These are phyloP conservation scores for Agonopterix arenella DNA, from an alignment of 2,888 invertebrate species.

Conservation along the genomic window DNA sequence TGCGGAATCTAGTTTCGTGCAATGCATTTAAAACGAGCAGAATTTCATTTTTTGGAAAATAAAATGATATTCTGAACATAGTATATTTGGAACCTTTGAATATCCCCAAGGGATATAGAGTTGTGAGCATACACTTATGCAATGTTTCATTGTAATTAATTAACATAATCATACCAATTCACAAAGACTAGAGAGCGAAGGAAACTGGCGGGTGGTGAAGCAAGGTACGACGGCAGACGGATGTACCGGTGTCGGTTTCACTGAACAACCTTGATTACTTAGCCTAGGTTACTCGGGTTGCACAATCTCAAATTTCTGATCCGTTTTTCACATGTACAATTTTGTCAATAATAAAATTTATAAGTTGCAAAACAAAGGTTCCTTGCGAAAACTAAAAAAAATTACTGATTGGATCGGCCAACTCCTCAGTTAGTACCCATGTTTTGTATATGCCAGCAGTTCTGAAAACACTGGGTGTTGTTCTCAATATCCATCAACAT, in stretches of 20 bases:
- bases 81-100: too few relatives aligned
- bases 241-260: constrained; percentile 50
- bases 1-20: too few relatives aligned
- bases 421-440: too few relatives aligned
- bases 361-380: too few relatives aligned
- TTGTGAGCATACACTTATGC: too few relatives aligned
- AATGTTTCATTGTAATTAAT: background rate
- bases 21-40: too few relatives aligned
- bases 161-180: constrained; percentile 11
- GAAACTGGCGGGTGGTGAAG: constrained; percentile 34
- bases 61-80: too few relatives aligned
- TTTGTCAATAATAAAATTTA: too few relatives aligned
- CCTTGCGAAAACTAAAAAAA: too few relatives aligned
- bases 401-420: too few relatives aligned
- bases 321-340: constrained; percentile 1
- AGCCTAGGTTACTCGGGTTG: constrained; percentile 31
- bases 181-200: constrained; percentile 19
- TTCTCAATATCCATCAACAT: constrained; percentile 52
- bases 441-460: constrained; percentile 31
- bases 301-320: constrained; percentile 26
- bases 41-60: too few relatives aligned
- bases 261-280: constrained; percentile 45
- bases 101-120: too few relatives aligned
- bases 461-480: constrained; percentile 62
- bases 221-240: constrained; percentile 35